Base-by-base conservation (phyloP, 2,797 vertebrate species). In the Centropyge bicolor region DNA sequence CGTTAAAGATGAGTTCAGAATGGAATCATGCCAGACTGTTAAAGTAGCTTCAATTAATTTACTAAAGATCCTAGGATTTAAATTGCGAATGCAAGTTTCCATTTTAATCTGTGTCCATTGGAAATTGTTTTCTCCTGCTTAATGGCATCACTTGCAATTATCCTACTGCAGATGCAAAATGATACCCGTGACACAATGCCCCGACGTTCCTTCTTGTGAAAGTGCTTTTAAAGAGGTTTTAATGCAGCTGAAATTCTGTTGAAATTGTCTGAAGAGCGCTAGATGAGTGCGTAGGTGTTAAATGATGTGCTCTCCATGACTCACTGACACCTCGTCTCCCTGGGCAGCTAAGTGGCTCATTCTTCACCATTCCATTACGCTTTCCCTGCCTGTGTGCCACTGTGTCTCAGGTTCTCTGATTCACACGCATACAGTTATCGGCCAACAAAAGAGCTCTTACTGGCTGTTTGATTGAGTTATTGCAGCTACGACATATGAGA, bases 201-300 rank as follows among this genome's bases (percentile, higher is more conserved):
- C 84, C 40, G 51, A 12, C 31, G 70, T 90, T 87, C 67, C 71
- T 86, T 61, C 80, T 64, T 19, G 43, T 76, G 61, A 82, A 90
- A 95, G 92, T 91, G 94, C 88, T 86, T 81, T 85, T 92, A 89
- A 93, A 94, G 92, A 90, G 90, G 82, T 90, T 92, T 92, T 94
- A 94, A 95, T 94, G 91, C 84, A 80, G 83, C 83, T 89, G 88
- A 93, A 92, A 94, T 93, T 86, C 82, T 75, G 89, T 75, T 76
- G 85, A 90, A 94, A 91, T 91, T 80, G 91, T 93, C 82, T 88
- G 85, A 91, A 91, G 91, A 90, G 89, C 41, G 45, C 84, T 77
- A 70, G 87, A 92, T 90, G 92, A 90, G 90, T 59, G 91, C 46
- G 94, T 92, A 92, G 93, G 94, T 93, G 94, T 95, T 88, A 88